Conservation (phyloP, 1,140 invertebrate genomes). For the Achroia grisella region DNA sequence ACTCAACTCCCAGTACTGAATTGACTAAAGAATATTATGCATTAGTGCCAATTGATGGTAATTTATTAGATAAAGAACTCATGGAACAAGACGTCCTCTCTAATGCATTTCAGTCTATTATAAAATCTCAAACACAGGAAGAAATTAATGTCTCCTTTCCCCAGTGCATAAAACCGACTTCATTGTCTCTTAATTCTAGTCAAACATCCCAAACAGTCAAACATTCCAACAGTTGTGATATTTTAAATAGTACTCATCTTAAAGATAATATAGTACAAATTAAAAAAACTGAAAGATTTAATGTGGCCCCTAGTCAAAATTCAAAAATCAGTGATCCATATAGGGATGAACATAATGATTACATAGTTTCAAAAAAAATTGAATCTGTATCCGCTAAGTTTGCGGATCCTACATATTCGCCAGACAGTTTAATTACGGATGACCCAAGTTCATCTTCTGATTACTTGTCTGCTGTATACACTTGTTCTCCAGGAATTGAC, state of each 20-base stretch:
- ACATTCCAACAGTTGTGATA: conserved; percentile 63
- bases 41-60: conserved; percentile 58
- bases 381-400: conserved; percentile 21
- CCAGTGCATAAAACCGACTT: conserved; percentile 47
- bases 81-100: conserved; percentile 60
- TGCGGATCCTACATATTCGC: conserved; percentile 38
- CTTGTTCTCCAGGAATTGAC: conserved; percentile 43
- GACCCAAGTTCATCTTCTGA: conserved; percentile 65
- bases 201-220: conserved; percentile 49
- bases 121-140: conserved; percentile 41
- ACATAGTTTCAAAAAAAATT: conserved; percentile 14
- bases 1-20: conserved; percentile 52
- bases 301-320: conserved; percentile 11
- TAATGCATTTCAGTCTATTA: conserved; percentile 59
- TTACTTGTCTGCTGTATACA: conserved; percentile 56
- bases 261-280: conserved; percentile 17
- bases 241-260: conserved; percentile 26
- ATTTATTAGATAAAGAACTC: conserved; percentile 57
- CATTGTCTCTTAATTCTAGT: conserved; percentile 57
- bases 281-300: conserved; percentile 16
- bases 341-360: conserved; percentile 8
- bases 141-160: conserved; percentile 19
- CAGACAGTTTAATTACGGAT: conserved; percentile 59
- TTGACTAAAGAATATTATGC: conserved; percentile 56
- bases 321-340: conserved; percentile 11